phyloP scores from a whole-genome alignment of 2,888 invertebrate species.

The Lasioglossum malachurum region DNA sequence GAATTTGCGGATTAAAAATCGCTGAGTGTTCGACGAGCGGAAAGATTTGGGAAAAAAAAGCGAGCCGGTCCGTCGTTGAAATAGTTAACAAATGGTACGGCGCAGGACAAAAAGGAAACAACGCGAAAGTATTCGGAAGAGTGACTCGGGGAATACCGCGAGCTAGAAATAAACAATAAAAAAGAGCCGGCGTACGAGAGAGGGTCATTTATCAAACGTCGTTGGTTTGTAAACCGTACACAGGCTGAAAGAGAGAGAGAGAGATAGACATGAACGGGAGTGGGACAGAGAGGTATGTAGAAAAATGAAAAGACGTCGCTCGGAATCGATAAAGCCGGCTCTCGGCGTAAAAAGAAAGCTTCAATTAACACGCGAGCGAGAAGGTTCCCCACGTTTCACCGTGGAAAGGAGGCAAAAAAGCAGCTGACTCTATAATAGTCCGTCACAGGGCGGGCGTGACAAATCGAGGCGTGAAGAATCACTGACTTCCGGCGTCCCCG shows the following conservation, averaged over 20 bases:
- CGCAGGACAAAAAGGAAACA: background rate
- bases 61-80: background rate
- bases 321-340: constrained; percentile 2
- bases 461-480: constrained; percentile 69
- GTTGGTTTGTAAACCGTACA: background rate
- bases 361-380: constrained; percentile 21
- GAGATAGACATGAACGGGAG: background rate
- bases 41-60: background rate
- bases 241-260: background rate
- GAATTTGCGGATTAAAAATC: background rate
- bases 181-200: background rate
- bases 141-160: constrained; percentile 7
- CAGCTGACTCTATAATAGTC: constrained; percentile 35
- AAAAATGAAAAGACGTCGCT: constrained; percentile 9
- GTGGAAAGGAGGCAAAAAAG: constrained; percentile 23
- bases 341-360: constrained; percentile 3
- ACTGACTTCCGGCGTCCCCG: constrained; percentile 70
- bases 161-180: constrained; percentile 10
- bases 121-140: constrained; percentile 2
- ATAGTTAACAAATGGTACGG: background rate
- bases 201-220: constrained; percentile 16
- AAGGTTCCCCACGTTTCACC: background rate
- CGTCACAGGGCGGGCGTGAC: constrained; percentile 36
- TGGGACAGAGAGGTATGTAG: background rate
- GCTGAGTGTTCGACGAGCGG: background rate